Percentiles rank a stretch among this genome's conserved stretches.
Evolutionary conservation across 2,113 vertebrate species (phyloP).

Genomic region (Chrysemys picta): DNA sequence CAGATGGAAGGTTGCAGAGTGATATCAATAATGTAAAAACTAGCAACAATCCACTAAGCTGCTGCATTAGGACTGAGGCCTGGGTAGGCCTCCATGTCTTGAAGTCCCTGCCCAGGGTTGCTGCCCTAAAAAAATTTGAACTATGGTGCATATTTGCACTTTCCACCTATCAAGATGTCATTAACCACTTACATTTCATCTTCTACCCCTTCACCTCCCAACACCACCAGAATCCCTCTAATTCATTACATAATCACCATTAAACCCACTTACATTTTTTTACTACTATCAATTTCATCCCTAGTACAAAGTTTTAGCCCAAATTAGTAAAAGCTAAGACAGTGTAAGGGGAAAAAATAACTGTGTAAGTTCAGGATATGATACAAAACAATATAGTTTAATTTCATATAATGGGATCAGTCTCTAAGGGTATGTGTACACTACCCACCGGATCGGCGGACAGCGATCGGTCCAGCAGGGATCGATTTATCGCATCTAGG

Average conservation of each 20-base stretch:
- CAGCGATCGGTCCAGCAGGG: too few relatives aligned
- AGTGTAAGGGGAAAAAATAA: neutral
- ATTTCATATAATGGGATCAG: neutral
- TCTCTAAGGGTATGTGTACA: neutral
- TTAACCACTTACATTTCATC: neutral
- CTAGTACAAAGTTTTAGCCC: neutral
- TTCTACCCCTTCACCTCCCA: neutral
- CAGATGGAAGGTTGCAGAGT: neutral
- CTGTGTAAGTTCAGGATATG: fast-evolving
- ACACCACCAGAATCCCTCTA: neutral
- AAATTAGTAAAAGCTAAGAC: neutral
- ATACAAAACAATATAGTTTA: neutral
- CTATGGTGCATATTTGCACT: neutral
- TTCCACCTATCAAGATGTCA: neutral
- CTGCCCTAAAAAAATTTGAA: neutral
- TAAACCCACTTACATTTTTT: neutral
- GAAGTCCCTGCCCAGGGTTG: neutral
- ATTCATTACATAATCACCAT: neutral
- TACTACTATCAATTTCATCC: neutral
- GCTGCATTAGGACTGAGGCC: neutral
- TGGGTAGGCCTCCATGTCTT: neutral
- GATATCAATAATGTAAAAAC: neutral
- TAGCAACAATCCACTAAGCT: neutral
- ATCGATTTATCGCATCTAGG: too few relatives aligned
- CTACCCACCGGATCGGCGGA: too few relatives aligned